phyloP scores from a whole-genome alignment of 1,140 invertebrate species.

The Polyergus mexicanus region DNA sequence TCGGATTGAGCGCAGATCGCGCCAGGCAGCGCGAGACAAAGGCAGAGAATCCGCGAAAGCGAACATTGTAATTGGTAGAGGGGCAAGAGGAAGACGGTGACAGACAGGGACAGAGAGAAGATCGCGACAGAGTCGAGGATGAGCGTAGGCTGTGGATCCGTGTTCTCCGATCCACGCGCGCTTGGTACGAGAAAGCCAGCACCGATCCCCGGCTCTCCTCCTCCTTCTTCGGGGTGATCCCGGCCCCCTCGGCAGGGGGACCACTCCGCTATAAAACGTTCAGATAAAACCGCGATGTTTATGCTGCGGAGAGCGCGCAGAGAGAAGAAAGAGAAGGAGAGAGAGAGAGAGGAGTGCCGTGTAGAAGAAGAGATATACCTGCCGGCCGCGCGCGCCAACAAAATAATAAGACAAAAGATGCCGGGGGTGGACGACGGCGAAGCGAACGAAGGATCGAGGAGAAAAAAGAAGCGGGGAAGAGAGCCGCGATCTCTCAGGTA shows the following conservation, averaged over 20 bases:
- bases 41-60: slow-evolving; percentile 48
- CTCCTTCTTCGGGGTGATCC: slow-evolving; percentile 59
- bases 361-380: slow-evolving; percentile 77
- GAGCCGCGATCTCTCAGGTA: slow-evolving; percentile 11
- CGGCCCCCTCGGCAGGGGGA: slow-evolving; percentile 54
- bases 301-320: slow-evolving; percentile 78
- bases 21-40: slow-evolving; percentile 55
- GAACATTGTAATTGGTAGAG: slow-evolving; percentile 51
- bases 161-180: slow-evolving; percentile 33
- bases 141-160: slow-evolving; percentile 66
- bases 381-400: slow-evolving; percentile 71
- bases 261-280: slow-evolving; percentile 78
- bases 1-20: slow-evolving; percentile 38
- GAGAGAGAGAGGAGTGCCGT: slow-evolving; percentile 36
- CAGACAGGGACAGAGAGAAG: slow-evolving; percentile 13
- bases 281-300: slow-evolving; percentile 83
- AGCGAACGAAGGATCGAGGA: slow-evolving; percentile 17
- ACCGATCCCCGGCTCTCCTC: slow-evolving; percentile 32
- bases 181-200: slow-evolving; percentile 10
- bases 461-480: neutral
- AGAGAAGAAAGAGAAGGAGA: slow-evolving; percentile 61
- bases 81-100: slow-evolving; percentile 9
- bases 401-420: slow-evolving; percentile 82
- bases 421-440: slow-evolving; percentile 68
- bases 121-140: slow-evolving; percentile 19